Evolutionary conservation across 2,888 invertebrate species (phyloP).

Genomic region (Spilarctia lutea): DNA sequence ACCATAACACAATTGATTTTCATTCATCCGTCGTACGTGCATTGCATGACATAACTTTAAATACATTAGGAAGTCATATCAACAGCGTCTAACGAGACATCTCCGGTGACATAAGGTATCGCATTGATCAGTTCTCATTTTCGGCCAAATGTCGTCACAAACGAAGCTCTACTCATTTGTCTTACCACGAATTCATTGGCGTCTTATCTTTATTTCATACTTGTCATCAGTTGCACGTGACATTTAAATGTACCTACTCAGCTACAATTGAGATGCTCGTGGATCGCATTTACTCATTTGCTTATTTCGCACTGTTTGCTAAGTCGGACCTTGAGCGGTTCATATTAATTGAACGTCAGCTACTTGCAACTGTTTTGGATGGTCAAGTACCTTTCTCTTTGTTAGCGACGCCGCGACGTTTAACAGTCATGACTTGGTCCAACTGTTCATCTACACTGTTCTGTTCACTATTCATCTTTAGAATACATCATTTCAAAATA

Average conservation of each 20-base stretch:
- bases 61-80: slow-evolving; percentile 30
- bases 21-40: slow-evolving; percentile 5
- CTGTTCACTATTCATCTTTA: not conserved
- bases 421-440: not conserved
- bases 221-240: slow-evolving; percentile 43
- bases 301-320: slow-evolving; percentile 49
- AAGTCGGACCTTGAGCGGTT: slow-evolving; percentile 53
- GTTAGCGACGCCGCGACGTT: not conserved
- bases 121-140: slow-evolving; percentile 43
- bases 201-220: slow-evolving; percentile 38
- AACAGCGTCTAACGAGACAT: slow-evolving; percentile 54
- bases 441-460: not conserved
- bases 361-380: slow-evolving; percentile 46
- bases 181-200: slow-evolving; percentile 35
- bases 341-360: slow-evolving; percentile 46
- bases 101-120: slow-evolving; percentile 59
- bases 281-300: slow-evolving; percentile 49
- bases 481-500: not conserved
- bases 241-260: slow-evolving; percentile 28
- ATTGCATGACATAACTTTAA: slow-evolving; percentile 10
- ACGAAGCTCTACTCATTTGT: slow-evolving; percentile 3
- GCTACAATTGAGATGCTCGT: slow-evolving; percentile 48
- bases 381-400: slow-evolving; percentile 24
- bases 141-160: slow-evolving; percentile 36
- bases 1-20: not conserved